Percentiles rank a stretch among this genome's conserved stretches.
Evolutionary conservation across 2,888 invertebrate genomes (phyloP).

Genomic region (Drosophila kanekoi): DNA sequence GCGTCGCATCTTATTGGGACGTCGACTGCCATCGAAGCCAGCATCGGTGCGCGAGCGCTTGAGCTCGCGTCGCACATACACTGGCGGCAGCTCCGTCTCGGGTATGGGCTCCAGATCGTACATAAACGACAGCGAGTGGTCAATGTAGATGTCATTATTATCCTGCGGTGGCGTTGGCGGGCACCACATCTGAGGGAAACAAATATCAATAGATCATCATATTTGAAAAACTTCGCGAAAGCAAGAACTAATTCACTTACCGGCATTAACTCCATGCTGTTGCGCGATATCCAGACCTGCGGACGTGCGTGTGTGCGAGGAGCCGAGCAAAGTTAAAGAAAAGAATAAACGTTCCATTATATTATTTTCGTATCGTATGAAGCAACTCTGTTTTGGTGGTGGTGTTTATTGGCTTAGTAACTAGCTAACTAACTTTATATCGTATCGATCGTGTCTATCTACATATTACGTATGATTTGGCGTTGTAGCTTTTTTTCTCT

Average conservation of each 20-base stretch:
- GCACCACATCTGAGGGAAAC: slow-evolving; percentile 93
- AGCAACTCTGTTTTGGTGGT: slow-evolving; percentile 84
- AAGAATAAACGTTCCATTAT: slow-evolving; percentile 76
- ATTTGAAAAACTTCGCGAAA: neutral
- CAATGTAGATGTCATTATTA: slow-evolving; percentile 96
- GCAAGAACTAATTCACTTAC: slow-evolving; percentile 86
- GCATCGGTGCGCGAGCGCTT: slow-evolving; percentile 90
- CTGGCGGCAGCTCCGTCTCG: slow-evolving; percentile 92
- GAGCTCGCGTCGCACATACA: slow-evolving; percentile 91
- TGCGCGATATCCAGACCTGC: slow-evolving; percentile 92
- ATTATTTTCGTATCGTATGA: slow-evolving; percentile 80
- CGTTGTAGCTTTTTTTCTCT: slow-evolving; percentile 67
- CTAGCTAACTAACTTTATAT: slow-evolving; percentile 62
- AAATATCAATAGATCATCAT: slow-evolving; percentile 7
- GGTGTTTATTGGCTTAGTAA: slow-evolving; percentile 81
- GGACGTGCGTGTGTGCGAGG: slow-evolving; percentile 10
- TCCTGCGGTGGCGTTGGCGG: slow-evolving; percentile 98
- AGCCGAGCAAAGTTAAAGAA: slow-evolving; percentile 68
- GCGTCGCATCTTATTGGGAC: slow-evolving; percentile 88
- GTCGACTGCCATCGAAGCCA: slow-evolving; percentile 87
- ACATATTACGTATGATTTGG: slow-evolving; percentile 31
- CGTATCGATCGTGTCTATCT: slow-evolving; percentile 19
- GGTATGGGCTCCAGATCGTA: slow-evolving; percentile 92
- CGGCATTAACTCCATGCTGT: slow-evolving; percentile 91
- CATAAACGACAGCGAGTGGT: slow-evolving; percentile 92